These are phyloP conservation scores for Stenichneumon culpator DNA, from an alignment of 2,888 invertebrate species.

Conservation along the genomic window DNA sequence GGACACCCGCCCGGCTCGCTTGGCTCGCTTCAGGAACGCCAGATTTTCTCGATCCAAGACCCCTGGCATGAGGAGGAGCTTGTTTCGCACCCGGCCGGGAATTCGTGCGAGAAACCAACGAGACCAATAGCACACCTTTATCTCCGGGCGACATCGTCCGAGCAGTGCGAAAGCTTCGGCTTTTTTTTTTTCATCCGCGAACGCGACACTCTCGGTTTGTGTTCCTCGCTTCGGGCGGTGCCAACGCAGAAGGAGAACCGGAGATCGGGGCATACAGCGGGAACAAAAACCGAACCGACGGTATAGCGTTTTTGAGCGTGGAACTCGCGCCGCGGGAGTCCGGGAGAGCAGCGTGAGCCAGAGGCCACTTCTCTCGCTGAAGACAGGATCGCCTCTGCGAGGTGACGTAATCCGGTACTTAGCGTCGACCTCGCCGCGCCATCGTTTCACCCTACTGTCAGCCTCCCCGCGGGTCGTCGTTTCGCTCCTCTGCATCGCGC, in stretches of 20 bases:
- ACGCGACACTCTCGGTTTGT: constrained; percentile 38
- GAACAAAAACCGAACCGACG: constrained; percentile 51
- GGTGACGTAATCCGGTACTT: constrained; percentile 79
- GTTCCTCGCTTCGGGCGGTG: constrained; percentile 4
- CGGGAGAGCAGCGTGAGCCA: constrained; percentile 62
- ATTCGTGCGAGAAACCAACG: constrained; percentile 28
- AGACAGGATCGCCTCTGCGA: constrained; percentile 68
- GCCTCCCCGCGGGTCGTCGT: constrained; percentile 73
- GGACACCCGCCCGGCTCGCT: constrained; percentile 1
- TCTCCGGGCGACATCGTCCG: constrained; percentile 42
- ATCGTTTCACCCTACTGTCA: constrained; percentile 76
- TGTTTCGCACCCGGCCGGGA: constrained; percentile 10
- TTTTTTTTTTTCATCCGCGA: constrained; percentile 43
- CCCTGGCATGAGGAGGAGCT: constrained; percentile 4
- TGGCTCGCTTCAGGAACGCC: constrained; percentile 58
- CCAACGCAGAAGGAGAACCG: neutral
- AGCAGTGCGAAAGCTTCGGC: constrained; percentile 47
- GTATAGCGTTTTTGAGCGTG: constrained; percentile 45
- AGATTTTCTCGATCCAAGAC: constrained; percentile 10
- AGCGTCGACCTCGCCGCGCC: constrained; percentile 74
- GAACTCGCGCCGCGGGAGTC: constrained; percentile 65
- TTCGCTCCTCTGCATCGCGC: constrained; percentile 32
- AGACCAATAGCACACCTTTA: constrained; percentile 39
- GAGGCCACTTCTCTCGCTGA: constrained; percentile 59
- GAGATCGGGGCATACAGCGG: constrained; percentile 22